Base-by-base conservation (phyloP, 2,888 invertebrate genomes). In the Netelia melanura region DNA sequence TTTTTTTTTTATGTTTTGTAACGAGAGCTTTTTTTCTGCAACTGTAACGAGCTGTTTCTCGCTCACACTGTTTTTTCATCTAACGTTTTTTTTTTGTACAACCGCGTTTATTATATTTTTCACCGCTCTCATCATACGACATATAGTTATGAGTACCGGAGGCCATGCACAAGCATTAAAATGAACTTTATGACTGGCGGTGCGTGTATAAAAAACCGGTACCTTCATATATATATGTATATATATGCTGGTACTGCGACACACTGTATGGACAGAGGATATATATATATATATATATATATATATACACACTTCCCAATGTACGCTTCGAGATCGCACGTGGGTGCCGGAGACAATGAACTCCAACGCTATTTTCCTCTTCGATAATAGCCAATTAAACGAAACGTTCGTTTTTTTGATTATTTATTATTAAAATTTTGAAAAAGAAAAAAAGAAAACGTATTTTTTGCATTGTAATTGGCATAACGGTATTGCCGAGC, bases 311-410 rank as follows among this genome's bases (percentile, higher is more conserved):
- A 58, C 30, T 25, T 52, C 62, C 58, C 30, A 43, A 65, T 62
- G 72, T 48, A 17, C 62, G 43, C 75, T 82, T 71, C 75, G 79
- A 79, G 85, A 85, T 79, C 82, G 70, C 76, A 82, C 85, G 85
- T 85, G 85, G 85, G 85, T 82, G 82, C 79, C 75, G 67, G 75
- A 30, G 71, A 85, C 82, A 79, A 75, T 85, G 79, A 82, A 79
- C 74, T 61, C 70, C 58, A 82, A 85, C 70, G 75, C 82, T 48
- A 21, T 72, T 79, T 79, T 71, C 54, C 70, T 79, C 54, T 54
- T 21, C 65, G 68, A 86, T 86, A 83, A 86, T 81, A 48, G 86
- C 86, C 83, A 81, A 86, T 84, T 77, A 85, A 83, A 85, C 23
- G 30, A n/a, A n/a, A 68, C 64, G 72, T 81, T 71, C 62, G 38